phyloP scores from a whole-genome alignment of 2,888 invertebrate genomes.

The Bembecia ichneumoniformis region DNA sequence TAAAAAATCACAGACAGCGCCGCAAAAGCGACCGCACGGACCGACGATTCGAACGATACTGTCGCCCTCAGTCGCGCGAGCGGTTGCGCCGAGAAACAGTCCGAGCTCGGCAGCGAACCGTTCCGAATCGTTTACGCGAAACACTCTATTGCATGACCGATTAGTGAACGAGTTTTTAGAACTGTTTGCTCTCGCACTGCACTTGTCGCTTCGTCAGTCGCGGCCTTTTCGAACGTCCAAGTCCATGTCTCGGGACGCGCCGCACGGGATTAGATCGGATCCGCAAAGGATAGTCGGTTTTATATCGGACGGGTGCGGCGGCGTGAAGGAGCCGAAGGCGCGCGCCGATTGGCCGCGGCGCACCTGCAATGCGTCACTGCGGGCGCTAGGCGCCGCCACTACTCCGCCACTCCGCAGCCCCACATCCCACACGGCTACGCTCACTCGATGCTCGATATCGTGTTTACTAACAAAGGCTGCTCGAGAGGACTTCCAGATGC shows the following conservation, averaged over 20 bases:
- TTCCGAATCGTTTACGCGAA: conserved; percentile 62
- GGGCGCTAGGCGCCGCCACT: conserved; percentile 27
- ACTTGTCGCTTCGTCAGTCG: conserved; percentile 35
- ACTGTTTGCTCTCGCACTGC: conserved; percentile 27
- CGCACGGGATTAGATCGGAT: conserved; percentile 74
- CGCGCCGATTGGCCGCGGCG: conserved; percentile 83
- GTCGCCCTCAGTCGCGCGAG: conserved; percentile 72
- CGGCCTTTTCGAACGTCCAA: conserved; percentile 49
- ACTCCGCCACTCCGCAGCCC: not conserved
- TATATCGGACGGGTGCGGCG: conserved; percentile 81
- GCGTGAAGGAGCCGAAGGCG: conserved; percentile 80
- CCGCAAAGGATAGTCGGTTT: conserved; percentile 75
- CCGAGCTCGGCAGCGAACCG: conserved; percentile 62
- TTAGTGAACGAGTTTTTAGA: conserved; percentile 29
- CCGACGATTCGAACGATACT: conserved; percentile 72
- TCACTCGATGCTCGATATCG: conserved; percentile 4
- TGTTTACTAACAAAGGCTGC: not conserved
- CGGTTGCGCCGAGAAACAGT: conserved; percentile 63
- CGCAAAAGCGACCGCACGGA: conserved; percentile 70
- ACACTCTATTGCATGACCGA: conserved; percentile 60
- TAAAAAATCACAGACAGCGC: conserved; percentile 73
- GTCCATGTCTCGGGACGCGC: conserved; percentile 70
- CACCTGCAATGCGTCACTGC: conserved; percentile 90
- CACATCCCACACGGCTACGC: conserved; percentile 14
- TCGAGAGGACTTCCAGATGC: conserved; percentile 9